These are phyloP conservation scores for Apostichopus parvimensis DNA, from an alignment of 35 echinoderm and acorn worm genomes.

Conservation along the genomic window DNA sequence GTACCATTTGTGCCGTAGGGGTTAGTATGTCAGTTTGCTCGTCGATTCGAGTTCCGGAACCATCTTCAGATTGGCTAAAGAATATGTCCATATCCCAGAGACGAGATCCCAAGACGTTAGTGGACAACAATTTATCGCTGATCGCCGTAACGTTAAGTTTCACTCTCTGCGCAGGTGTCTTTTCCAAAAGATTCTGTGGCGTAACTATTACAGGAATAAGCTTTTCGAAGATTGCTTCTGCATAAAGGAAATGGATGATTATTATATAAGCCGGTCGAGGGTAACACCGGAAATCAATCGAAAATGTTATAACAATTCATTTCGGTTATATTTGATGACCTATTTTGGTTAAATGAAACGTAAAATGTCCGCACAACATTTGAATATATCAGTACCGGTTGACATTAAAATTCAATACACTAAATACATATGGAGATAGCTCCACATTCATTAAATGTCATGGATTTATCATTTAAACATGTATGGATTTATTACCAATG, in stretches of 20 bases:
- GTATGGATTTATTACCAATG: no score
- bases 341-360: no score
- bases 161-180: constrained; percentile 37
- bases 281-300: no score
- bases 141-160: constrained; percentile 10
- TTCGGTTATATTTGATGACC: no score
- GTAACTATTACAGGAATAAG: constrained; percentile 7
- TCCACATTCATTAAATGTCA: no score
- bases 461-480: no score
- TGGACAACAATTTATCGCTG: background rate
- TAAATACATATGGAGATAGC: no score
- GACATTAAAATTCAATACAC: no score
- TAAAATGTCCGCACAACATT: no score
- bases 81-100: constrained; percentile 39
- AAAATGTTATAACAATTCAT: no score
- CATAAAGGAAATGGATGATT: background rate
- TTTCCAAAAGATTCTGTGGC: background rate
- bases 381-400: no score
- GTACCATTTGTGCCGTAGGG: background rate
- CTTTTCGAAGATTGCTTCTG: constrained; percentile 4
- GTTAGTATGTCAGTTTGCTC: constrained; percentile 32
- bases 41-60: background rate
- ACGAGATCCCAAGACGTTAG: background rate
- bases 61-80: constrained; percentile 1
- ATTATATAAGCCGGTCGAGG: background rate